Evolutionary conservation across 2,888 invertebrate genomes (phyloP), one percentile per base, ranked within the genome.

Genomic region (Phania funesta): DNA sequence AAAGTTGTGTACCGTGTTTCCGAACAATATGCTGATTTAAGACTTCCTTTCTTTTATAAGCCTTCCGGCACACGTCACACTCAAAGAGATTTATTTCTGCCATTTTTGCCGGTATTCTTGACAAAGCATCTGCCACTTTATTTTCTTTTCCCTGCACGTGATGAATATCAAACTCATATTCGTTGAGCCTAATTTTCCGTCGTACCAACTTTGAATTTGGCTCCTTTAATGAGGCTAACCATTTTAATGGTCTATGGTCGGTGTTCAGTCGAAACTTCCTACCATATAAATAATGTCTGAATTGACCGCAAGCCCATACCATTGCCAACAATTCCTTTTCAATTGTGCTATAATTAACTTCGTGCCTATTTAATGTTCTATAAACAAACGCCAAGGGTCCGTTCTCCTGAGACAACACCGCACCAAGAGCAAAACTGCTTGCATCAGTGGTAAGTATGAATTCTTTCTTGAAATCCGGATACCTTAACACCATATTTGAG

Each of bases 311-410:
- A 13, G 64, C 48, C 65, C 65, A 50, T 11, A 50, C 64, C 1
- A 48, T 64, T 7, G 64, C 48, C 8, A 64, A 22, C 9, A 64
- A 13, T 26, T 48, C 64, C 2, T 64, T 48, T 7, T 46, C 62
- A 26, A 64, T 64, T 24, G 46, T 24, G 8, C 24, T 29, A 13
- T 60, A 60, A 16, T 64, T 64, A 9, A 24, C 18, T 32, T 64
- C 64, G 11, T 48, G 64, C 18, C 41, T 64, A 13, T 64, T 64
- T 3, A 64, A 11, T 2, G 29, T 64, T 24, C 64, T 46, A n/a
- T 29, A 64, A 5, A 29, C 64, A 32, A 46, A 46, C 1, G 18
- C 18, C 7, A 44, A 13, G 3, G 62, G 62, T 7, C 24, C 24
- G 9, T 46, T 11, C 0, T 41, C 11, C 3, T 46, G 41, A 44